Conservation (phyloP, 2,888 invertebrate genomes). For the Colletes collaris region DNA sequence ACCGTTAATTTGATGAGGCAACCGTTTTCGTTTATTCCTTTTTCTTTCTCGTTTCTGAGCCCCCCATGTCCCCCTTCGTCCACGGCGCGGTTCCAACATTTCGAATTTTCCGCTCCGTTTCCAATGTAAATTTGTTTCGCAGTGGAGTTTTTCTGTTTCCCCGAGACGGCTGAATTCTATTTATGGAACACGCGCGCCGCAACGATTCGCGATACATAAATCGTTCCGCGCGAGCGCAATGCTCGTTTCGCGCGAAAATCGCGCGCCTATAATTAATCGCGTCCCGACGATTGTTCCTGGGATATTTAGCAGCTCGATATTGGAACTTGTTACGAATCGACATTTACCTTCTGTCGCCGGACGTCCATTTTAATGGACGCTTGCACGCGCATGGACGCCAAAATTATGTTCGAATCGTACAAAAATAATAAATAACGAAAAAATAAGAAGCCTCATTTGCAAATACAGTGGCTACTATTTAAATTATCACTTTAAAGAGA, state of each 20-base stretch:
- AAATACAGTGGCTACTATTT: no score
- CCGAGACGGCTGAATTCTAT: slow-evolving; percentile 8
- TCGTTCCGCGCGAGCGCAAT: slow-evolving; percentile 1
- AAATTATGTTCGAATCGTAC: no score
- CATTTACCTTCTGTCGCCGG: background rate
- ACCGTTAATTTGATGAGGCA: slow-evolving; percentile 27
- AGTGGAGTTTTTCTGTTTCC: slow-evolving; percentile 21
- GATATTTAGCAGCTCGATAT: slow-evolving; percentile 24
- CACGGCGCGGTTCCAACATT: background rate
- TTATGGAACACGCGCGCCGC: slow-evolving; percentile 16
- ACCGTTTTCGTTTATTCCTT: background rate
- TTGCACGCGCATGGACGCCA: no score
- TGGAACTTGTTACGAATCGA: slow-evolving; percentile 5
- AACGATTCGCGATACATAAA: slow-evolving; percentile 26
- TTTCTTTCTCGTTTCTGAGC: background rate
- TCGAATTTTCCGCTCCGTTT: slow-evolving; percentile 2
- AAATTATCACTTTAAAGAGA: no score
- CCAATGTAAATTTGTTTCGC: slow-evolving; percentile 22
- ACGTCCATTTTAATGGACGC: background rate
- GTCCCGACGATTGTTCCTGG: slow-evolving; percentile 9
- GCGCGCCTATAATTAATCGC: slow-evolving; percentile 42
- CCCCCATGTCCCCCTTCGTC: background rate
- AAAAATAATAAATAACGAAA: no score
- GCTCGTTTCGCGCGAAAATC: slow-evolving; percentile 12
- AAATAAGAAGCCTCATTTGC: no score